phyloP scores from a whole-genome alignment of 2,797 vertebrate genomes.

The Dermochelys coriacea region DNA sequence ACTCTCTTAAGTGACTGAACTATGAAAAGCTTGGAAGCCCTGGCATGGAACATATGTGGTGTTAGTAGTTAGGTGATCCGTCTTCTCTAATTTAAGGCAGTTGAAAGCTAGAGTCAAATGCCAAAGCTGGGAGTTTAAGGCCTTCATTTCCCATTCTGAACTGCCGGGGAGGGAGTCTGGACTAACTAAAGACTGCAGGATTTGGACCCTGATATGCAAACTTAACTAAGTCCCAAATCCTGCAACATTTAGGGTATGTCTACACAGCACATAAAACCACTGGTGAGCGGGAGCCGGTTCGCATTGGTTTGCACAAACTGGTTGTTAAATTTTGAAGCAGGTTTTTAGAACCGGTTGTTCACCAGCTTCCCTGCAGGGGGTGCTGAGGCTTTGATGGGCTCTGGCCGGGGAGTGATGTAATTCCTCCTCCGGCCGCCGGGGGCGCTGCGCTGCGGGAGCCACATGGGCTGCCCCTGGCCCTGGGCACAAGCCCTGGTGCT shows the following conservation, averaged over 20 bases:
- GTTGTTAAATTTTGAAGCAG: too few relatives aligned
- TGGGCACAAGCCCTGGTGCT: too few relatives aligned
- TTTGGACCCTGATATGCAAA: background rate
- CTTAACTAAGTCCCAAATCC: background rate
- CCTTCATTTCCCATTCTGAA: background rate
- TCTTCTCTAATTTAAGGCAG: background rate
- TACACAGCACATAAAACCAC: background rate
- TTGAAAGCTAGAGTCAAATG: rapidly evolving
- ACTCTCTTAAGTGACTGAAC: background rate
- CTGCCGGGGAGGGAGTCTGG: rapidly evolving
- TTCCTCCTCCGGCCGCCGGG: too few relatives aligned
- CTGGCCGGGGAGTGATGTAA: too few relatives aligned
- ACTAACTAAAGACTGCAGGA: background rate
- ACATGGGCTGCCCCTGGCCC: too few relatives aligned
- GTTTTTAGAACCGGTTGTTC: too few relatives aligned
- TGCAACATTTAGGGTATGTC: background rate
- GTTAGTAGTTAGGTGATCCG: background rate
- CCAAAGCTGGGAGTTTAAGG: background rate
- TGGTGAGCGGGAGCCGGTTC: too few relatives aligned
- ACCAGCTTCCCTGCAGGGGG: too few relatives aligned
- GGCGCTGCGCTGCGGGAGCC: too few relatives aligned
- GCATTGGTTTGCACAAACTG: too few relatives aligned
- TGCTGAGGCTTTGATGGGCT: too few relatives aligned
- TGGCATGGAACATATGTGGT: background rate
- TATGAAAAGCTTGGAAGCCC: background rate